Evolutionary conservation across 1,140 invertebrate species (phyloP).

Genomic region (Protaetia brevitarsis): DNA sequence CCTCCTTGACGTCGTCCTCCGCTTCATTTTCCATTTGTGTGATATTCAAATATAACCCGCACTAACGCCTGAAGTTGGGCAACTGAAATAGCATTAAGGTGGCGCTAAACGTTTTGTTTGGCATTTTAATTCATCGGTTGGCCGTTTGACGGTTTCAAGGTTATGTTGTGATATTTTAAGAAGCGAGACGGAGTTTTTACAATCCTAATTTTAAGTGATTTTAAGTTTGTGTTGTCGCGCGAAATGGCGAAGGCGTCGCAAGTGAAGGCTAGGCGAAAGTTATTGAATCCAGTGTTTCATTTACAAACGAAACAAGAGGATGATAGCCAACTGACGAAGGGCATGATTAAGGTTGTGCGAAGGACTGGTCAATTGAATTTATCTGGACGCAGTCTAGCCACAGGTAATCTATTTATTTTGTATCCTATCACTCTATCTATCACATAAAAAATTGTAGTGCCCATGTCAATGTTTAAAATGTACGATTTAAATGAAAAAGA

Average conservation of each 20-base stretch:
- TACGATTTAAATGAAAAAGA: slow-evolving; percentile 69
- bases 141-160: slow-evolving; percentile 11
- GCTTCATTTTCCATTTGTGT: slow-evolving; percentile 18
- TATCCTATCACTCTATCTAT: background rate
- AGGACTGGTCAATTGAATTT: slow-evolving; percentile 77
- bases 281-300: slow-evolving; percentile 65
- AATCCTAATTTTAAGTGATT: too few species aligned
- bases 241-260: slow-evolving; percentile 41
- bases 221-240: background rate
- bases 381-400: slow-evolving; percentile 66
- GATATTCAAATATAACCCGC: background rate
- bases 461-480: slow-evolving; percentile 75
- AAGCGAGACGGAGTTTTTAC: too few species aligned
- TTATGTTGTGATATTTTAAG: slow-evolving; percentile 22
- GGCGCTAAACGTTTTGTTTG: background rate
- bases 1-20: background rate
- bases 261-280: slow-evolving; percentile 45
- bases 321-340: slow-evolving; percentile 61
- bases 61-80: slow-evolving; percentile 6
- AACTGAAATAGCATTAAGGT: background rate
- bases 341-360: slow-evolving; percentile 72
- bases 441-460: slow-evolving; percentile 59
- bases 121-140: background rate
- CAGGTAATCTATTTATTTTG: slow-evolving; percentile 58
- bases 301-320: slow-evolving; percentile 65